These are phyloP conservation scores for Cantharis flavilabris DNA, from an alignment of 2,888 invertebrate genomes.

Conservation along the genomic window DNA sequence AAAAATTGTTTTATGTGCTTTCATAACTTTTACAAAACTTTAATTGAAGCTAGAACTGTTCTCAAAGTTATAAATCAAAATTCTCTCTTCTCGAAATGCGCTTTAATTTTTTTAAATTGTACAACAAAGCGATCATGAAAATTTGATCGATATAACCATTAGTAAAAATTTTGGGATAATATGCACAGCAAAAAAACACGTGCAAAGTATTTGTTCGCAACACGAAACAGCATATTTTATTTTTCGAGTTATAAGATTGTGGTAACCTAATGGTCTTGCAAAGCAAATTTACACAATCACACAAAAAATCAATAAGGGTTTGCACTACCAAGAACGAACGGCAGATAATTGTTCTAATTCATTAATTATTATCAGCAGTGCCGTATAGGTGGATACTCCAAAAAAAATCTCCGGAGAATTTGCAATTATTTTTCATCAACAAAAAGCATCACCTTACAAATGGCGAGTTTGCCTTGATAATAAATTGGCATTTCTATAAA, in stretches of 20 bases:
- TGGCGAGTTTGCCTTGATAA: neutral
- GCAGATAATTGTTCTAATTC: neutral
- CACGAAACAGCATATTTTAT: no score
- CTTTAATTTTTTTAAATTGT: neutral
- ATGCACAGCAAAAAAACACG: neutral
- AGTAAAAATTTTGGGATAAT: neutral
- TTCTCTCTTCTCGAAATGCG: neutral
- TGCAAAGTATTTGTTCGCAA: no score
- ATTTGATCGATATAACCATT: neutral
- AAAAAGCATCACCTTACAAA: neutral
- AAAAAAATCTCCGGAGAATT: neutral
- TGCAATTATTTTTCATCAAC: neutral
- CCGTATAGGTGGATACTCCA: neutral
- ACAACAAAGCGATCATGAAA: neutral
- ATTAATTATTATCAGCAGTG: neutral
- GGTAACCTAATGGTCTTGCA: neutral
- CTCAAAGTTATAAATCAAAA: neutral
- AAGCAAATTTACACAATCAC: neutral
- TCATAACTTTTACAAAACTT: neutral
- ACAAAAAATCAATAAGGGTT: neutral
- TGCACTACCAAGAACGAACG: neutral
- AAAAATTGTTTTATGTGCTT: neutral
- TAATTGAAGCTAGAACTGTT: neutral
- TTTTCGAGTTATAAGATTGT: neutral
- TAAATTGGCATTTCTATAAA: neutral